A percentile compares a stretch with the other conserved stretches of the same genome.
These are phyloP conservation scores for Cryptus armator DNA, from an alignment of 2,888 invertebrate species.

Conservation along the genomic window DNA sequence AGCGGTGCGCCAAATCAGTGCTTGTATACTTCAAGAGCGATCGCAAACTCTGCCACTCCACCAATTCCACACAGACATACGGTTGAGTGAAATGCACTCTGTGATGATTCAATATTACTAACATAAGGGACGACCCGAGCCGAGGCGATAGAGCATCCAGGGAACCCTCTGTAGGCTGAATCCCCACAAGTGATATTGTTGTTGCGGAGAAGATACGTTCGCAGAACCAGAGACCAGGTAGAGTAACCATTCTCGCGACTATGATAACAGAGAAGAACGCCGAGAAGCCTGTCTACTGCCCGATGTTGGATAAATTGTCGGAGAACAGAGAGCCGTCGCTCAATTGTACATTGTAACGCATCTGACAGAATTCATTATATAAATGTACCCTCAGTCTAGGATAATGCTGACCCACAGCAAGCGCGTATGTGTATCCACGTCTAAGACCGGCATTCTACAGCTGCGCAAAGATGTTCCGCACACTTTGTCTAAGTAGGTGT, in stretches of 20 bases:
- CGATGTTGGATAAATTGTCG: constrained; percentile 2
- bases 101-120: constrained; percentile 57
- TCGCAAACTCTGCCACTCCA: background rate
- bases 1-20: constrained; percentile 3
- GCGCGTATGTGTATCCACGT: background rate
- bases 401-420: background rate
- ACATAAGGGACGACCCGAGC: constrained; percentile 10
- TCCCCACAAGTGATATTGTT: constrained; percentile 42
- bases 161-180: constrained; percentile 49
- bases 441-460: too few relatives aligned
- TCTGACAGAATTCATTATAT: background rate
- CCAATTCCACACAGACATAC: constrained; percentile 28
- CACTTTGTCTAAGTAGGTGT: too few relatives aligned
- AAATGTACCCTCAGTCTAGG: background rate
- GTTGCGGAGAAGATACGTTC: constrained; percentile 10
- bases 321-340: constrained; percentile 14
- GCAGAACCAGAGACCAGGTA: background rate
- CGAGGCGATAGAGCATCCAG: constrained; percentile 42
- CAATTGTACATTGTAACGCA: background rate
- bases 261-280: background rate
- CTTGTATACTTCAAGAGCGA: background rate
- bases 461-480: too few relatives aligned
- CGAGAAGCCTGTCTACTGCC: background rate
- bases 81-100: constrained; percentile 37
- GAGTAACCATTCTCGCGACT: constrained; percentile 6